Base-by-base conservation (phyloP, 2,797 vertebrate genomes). In the Mastacembelus armatus region DNA sequence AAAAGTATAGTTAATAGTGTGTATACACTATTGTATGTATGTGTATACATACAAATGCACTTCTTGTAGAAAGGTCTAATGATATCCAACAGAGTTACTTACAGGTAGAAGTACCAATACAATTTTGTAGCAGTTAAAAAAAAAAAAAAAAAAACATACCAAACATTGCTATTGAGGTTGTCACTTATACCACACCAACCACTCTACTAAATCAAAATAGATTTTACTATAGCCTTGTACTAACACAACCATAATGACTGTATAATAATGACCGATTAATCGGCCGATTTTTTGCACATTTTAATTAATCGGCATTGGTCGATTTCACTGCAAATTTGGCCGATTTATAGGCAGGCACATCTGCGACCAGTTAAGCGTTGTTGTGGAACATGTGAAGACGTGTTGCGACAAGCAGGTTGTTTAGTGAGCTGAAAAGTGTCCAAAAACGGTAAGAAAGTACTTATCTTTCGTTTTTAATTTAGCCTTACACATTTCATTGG, bases 21-120 rank as follows among this genome's bases (percentile, higher is more conserved):
- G 55, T 35, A 60, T 35, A 67, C 51, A 65, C 71, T 58, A 32
- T 42, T 65, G 30, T 54, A 15, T 27, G n/a, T 29, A 67, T 33
- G 51, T 70, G 30, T 54, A 15, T 27, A n/a, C 29, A 67, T 33
- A 51, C 70, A 78, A 81, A 81, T 66, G 77, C 39, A 64, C 22
- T 22, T 68, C 49, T 62, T 69, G 69, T 66, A 85, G 36, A 71
- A 54, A 49, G 61, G 51, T 43, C 62, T 67, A 72, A 75, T 74
- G 56, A 77, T 67, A 80, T 81, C 55, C 33, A 74, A 65, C 63
- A 72, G 42, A 68, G 50, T 78, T 43, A 55, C 35, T 51, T 71
- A 47, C 30, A 71, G 40, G 49, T 78, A 77, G 49, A 71, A 11
- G n/a, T 18, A 55, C 22, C 49, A 44, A 33, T 24, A 52, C 27